Conservation (phyloP, 2,113 vertebrate genomes). For the Salminus brasiliensis region DNA sequence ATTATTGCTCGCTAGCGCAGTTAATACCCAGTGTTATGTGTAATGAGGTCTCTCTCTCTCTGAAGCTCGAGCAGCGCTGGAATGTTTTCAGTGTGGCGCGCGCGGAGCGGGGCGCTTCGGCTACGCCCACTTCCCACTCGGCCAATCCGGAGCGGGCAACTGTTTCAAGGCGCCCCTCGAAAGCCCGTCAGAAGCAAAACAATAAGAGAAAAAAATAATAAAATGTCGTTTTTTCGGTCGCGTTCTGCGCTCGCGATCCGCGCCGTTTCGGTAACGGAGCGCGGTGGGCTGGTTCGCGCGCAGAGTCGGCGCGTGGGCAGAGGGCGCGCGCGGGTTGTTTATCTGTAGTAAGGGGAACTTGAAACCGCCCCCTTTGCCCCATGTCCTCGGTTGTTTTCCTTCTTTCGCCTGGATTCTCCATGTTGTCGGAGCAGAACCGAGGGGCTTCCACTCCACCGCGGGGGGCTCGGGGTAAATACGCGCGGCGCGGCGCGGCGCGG, state of each 20-base stretch:
- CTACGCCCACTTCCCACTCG: conserved; percentile 71
- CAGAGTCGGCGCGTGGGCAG: background rate
- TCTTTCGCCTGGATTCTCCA: conserved; percentile 87
- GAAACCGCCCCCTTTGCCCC: conserved; percentile 87
- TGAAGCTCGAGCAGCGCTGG: conserved; percentile 63
- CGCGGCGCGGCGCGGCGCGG: conserved; percentile 43
- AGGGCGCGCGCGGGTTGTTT: conserved; percentile 78
- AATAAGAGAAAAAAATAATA: conserved; percentile 64
- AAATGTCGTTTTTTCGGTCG: background rate
- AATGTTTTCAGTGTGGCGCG: conserved; percentile 70
- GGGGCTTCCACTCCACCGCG: conserved; percentile 64
- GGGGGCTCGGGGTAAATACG: conserved; percentile 62
- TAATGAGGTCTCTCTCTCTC: background rate
- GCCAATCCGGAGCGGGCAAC: conserved; percentile 77
- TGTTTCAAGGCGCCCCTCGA: conserved; percentile 85
- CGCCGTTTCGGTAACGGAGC: background rate
- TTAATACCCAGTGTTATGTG: too few relatives aligned
- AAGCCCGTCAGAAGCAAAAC: conserved; percentile 77
- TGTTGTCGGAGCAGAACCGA: conserved; percentile 88
- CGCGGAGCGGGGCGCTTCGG: conserved; percentile 68
- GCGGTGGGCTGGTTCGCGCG: conserved; percentile 36
- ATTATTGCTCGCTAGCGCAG: background rate
- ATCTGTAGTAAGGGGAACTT: conserved; percentile 91
- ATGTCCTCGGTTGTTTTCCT: conserved; percentile 90
- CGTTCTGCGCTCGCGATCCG: background rate